Percentiles rank a stretch among this genome's conserved stretches.
phyloP scores from a whole-genome alignment of 2,888 invertebrate species.

The Copidosoma aretas region DNA sequence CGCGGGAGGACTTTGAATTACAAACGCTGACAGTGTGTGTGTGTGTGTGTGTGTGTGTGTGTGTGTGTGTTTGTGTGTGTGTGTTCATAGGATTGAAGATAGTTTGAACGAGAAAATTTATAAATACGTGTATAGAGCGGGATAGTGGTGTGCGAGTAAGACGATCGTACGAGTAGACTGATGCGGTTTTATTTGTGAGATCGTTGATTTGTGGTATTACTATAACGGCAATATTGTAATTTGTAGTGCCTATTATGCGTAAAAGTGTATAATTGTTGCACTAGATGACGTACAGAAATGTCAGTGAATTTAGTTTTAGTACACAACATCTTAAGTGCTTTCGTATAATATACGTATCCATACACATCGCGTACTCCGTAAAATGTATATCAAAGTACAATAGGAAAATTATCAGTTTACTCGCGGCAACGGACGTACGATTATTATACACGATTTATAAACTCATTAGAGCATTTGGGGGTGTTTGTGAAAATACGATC shows the following conservation, averaged over 20 bases:
- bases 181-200: constrained; percentile 12
- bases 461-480: constrained; percentile 8
- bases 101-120: constrained; percentile 16
- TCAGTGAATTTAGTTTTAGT: neutral
- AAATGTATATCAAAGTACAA: neutral
- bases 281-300: constrained; percentile 5
- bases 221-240: constrained; percentile 42
- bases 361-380: too few species aligned
- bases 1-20: constrained; percentile 28
- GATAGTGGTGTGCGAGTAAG: neutral
- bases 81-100: constrained; percentile 19
- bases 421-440: neutral
- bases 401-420: neutral
- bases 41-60: too few species aligned
- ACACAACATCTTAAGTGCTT: too few species aligned
- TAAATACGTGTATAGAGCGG: neutral
- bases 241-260: constrained; percentile 40
- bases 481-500: constrained; percentile 19
- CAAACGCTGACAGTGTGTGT: constrained; percentile 20
- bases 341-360: too few species aligned
- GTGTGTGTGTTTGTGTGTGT: too few species aligned
- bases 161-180: constrained; percentile 34
- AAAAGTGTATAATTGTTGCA: constrained; percentile 38
- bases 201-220: constrained; percentile 40
- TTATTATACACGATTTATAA: neutral